phyloP scores from a whole-genome alignment of 2,797 vertebrate genomes.

The Pristis pectinata region DNA sequence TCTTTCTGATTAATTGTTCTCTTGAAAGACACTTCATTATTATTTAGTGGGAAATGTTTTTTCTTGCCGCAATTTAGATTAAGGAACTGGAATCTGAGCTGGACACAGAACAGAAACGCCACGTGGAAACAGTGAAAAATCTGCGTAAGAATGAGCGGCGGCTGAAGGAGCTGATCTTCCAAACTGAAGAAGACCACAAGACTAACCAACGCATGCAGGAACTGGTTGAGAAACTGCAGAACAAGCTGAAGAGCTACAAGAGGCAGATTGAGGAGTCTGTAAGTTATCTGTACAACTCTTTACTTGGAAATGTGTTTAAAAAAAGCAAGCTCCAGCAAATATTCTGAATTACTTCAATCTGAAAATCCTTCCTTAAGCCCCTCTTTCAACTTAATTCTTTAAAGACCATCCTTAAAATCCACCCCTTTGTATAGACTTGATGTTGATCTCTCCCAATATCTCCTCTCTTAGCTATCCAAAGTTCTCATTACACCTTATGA shows the following conservation, averaged over 20 bases:
- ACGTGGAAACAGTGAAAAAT: conserved; percentile 53
- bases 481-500: neutral
- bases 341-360: neutral
- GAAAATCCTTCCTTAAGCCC: neutral
- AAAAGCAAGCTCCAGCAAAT: neutral
- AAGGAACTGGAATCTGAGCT: conserved; percentile 59
- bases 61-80: conserved; percentile 46
- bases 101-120: conserved; percentile 58
- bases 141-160: conserved; percentile 57
- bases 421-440: neutral
- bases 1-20: neutral
- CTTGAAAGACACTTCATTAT: neutral
- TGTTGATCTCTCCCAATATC: neutral
- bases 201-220: conserved; percentile 61
- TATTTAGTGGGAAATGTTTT: neutral
- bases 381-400: neutral
- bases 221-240: conserved; percentile 61
- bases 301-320: too few species aligned
- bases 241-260: conserved; percentile 62
- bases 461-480: neutral
- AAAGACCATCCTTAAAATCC: too few species aligned
- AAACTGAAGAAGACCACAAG: conserved; percentile 63
- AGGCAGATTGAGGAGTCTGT: conserved; percentile 57
- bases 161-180: conserved; percentile 61
- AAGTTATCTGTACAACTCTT: conserved; percentile 29